phyloP scores from a whole-genome alignment of 2,113 vertebrate genomes.

The Emydocephalus ijimae region DNA sequence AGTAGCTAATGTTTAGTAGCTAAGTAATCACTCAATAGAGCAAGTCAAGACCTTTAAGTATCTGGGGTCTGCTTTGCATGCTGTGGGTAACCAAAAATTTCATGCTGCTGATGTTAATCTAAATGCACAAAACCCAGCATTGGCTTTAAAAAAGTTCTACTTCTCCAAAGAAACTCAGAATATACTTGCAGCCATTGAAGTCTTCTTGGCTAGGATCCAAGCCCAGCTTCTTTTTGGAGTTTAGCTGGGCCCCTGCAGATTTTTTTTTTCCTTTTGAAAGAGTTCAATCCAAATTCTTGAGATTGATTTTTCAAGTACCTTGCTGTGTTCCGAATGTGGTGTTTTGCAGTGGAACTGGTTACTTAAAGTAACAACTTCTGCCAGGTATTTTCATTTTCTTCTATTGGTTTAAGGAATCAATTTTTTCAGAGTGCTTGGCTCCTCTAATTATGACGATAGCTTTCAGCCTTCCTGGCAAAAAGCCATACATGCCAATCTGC shows the following conservation, averaged over 20 bases:
- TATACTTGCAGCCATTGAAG: background rate
- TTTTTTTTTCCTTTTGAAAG: background rate
- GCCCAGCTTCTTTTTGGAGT: background rate
- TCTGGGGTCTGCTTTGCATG: background rate
- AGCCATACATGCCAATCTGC: background rate
- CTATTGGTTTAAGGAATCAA: background rate
- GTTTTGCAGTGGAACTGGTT: background rate
- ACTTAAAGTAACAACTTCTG: background rate
- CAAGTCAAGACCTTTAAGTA: background rate
- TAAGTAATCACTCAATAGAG: background rate
- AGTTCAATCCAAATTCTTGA: background rate
- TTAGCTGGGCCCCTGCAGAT: background rate
- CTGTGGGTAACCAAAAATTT: background rate
- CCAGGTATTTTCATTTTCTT: background rate
- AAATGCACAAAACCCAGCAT: background rate
- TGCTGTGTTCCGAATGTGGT: background rate
- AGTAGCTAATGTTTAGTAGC: background rate
- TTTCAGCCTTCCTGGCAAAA: background rate
- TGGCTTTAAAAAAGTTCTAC: background rate
- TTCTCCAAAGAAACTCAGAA: background rate
- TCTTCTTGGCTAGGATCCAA: background rate
- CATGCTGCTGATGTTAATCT: background rate
- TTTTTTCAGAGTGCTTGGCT: background rate
- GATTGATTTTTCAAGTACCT: background rate
- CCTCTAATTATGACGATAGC: background rate